Evolutionary conservation across 1,140 invertebrate species (phyloP).

Genomic region (Conus ventricosus): DNA sequence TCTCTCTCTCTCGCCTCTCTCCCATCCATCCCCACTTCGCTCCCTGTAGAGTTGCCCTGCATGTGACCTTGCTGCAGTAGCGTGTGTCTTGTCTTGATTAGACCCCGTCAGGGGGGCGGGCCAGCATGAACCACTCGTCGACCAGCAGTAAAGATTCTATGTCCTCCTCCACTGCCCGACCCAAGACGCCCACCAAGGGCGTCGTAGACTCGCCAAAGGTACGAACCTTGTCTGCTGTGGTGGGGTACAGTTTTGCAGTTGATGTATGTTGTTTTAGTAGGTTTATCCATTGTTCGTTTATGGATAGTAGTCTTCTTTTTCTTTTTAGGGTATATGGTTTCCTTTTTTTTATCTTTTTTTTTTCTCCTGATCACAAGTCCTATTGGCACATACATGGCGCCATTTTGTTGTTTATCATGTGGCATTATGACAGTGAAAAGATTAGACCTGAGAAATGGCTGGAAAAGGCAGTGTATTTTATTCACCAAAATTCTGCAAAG

Average conservation of each 20-base stretch:
- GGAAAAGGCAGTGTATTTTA: no score
- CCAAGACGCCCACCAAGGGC: slow-evolving; percentile 41
- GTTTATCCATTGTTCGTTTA: no score
- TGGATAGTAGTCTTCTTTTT: no score
- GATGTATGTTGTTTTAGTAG: no score
- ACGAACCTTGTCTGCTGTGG: slow-evolving; percentile 6
- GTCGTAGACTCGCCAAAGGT: slow-evolving; percentile 66
- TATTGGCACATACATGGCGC: neutral
- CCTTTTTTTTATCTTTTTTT: neutral
- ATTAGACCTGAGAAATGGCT: no score
- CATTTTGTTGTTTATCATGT: neutral
- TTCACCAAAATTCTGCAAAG: no score
- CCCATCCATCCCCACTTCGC: neutral
- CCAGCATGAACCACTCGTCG: slow-evolving; percentile 31
- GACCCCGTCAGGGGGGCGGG: slow-evolving; percentile 30
- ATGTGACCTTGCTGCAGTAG: slow-evolving; percentile 23
- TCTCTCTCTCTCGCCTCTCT: no score
- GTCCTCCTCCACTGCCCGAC: slow-evolving; percentile 34
- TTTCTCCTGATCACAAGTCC: neutral
- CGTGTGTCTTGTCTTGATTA: slow-evolving; percentile 11
- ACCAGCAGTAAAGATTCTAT: slow-evolving; percentile 35
- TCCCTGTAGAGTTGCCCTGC: neutral
- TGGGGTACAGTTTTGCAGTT: no score
- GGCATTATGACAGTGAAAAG: no score
- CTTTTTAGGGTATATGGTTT: neutral